These are phyloP conservation scores for Rissa tridactyla DNA, from an alignment of 2,113 vertebrate species.

Conservation along the genomic window DNA sequence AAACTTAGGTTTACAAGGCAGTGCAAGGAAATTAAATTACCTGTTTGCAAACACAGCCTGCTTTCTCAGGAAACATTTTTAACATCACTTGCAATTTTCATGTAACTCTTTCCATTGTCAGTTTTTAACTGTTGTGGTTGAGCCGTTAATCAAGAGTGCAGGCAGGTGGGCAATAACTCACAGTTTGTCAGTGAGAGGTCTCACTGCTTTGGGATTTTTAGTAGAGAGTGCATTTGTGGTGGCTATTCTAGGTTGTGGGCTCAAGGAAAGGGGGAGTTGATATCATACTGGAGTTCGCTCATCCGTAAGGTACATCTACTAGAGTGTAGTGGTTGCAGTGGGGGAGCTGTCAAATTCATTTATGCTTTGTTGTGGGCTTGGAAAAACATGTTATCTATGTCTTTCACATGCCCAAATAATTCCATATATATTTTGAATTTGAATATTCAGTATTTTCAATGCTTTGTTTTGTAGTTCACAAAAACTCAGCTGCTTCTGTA, in stretches of 20 bases:
- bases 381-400: not conserved
- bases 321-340: not conserved
- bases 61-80: not conserved
- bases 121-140: not conserved
- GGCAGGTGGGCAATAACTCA: not conserved
- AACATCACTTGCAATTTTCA: constrained; percentile 21
- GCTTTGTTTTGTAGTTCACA: not conserved
- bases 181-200: not conserved
- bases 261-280: not conserved
- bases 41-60: constrained; percentile 24
- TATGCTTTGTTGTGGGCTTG: not conserved
- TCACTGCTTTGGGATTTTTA: not conserved
- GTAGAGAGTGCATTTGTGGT: not conserved
- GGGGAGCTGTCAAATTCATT: not conserved
- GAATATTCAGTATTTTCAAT: not conserved
- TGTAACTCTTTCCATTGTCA: not conserved
- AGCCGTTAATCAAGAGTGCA: not conserved
- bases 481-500: not conserved
- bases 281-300: not conserved
- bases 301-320: not conserved
- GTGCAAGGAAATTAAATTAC: constrained; percentile 49
- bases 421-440: not conserved
- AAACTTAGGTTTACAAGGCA: constrained; percentile 25
- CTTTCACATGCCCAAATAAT: not conserved
- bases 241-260: not conserved